Percentiles rank a stretch among this genome's conserved stretches.
Conservation (phyloP, 2,888 invertebrate species). For the Embidobia sp. region DNA sequence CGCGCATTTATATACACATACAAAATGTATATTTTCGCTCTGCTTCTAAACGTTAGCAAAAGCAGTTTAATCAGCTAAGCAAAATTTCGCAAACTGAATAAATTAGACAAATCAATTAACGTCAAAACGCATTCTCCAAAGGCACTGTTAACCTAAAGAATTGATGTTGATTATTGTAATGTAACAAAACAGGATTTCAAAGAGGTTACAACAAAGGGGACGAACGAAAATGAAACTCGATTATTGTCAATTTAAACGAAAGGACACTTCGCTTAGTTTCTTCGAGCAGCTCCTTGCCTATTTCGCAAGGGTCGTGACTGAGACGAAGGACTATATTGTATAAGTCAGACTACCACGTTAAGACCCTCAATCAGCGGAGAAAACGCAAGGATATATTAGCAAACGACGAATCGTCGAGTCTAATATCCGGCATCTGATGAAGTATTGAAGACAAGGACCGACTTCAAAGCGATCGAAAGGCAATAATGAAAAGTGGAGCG, state of each 20-base stretch:
- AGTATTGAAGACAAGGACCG: conserved; percentile 43
- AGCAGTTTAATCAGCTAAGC: too few species aligned
- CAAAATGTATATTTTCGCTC: too few species aligned
- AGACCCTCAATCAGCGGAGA: conserved; percentile 35
- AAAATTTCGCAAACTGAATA: too few species aligned
- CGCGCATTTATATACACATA: too few species aligned
- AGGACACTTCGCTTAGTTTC: conserved; percentile 28
- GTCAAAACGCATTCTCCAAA: too few species aligned
- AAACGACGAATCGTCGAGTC: conserved; percentile 34
- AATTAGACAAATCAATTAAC: too few species aligned
- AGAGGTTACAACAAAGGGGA: conserved; percentile 16
- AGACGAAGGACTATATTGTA: conserved; percentile 14
- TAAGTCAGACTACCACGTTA: conserved; percentile 7
- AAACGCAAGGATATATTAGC: conserved; percentile 41
- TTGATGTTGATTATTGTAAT: conserved; percentile 19
- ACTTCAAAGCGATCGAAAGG: conserved; percentile 37
- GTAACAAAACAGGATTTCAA: conserved; percentile 17
- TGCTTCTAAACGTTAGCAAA: too few species aligned
- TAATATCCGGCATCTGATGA: conserved; percentile 61
- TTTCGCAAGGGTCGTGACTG: conserved; percentile 14
- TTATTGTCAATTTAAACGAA: conserved; percentile 51
- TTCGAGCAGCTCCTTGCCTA: conserved; percentile 25
- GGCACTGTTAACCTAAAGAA: conserved; percentile 10
- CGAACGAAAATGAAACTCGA: conserved; percentile 34
- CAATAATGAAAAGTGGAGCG: conserved; percentile 19